These are phyloP conservation scores for Rhagium mordax DNA, from an alignment of 2,888 invertebrate species.

Conservation along the genomic window DNA sequence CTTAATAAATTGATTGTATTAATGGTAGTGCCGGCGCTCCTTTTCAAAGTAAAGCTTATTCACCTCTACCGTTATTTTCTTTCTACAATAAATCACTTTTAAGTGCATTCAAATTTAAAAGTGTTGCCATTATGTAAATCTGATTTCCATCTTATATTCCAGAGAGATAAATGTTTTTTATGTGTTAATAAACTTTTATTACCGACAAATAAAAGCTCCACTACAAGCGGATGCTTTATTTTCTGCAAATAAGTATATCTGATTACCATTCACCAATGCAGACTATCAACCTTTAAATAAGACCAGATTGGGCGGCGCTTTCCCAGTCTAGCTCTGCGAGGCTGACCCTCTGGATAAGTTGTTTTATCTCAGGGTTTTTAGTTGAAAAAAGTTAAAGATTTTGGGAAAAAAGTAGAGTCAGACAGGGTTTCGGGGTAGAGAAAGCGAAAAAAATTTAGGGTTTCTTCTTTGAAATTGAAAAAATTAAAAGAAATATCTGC, in stretches of 20 bases:
- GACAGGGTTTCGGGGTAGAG: too few relatives aligned
- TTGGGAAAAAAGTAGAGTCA: too few relatives aligned
- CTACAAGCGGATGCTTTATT: not conserved
- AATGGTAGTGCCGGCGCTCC: constrained; percentile 26
- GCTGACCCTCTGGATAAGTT: too few relatives aligned
- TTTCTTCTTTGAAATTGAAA: too few relatives aligned
- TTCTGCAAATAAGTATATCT: not conserved
- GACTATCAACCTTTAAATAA: not conserved
- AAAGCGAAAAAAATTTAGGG: too few relatives aligned
- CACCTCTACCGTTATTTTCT: constrained; percentile 16
- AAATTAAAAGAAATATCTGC: too few relatives aligned
- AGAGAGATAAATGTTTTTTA: constrained; percentile 10
- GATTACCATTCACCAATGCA: not conserved
- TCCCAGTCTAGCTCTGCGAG: too few relatives aligned
- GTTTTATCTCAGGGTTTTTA: too few relatives aligned
- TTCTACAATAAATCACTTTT: constrained; percentile 18
- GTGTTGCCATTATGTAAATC: constrained; percentile 26
- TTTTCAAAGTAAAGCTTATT: constrained; percentile 6
- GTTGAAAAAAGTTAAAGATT: too few relatives aligned
- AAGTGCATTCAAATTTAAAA: constrained; percentile 18
- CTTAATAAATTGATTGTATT: constrained; percentile 61
- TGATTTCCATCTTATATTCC: constrained; percentile 21
- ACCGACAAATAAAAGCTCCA: constrained; percentile 8
- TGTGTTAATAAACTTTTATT: not conserved
- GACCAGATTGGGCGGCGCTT: too few relatives aligned